These are phyloP conservation scores for Bombyx mori DNA, from an alignment of 1,140 invertebrate species.

Conservation along the genomic window ASM3026992v2 NC_085119.1:5474501-5475000, in stretches of 20 bases:
- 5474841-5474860: no score
- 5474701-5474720: slow-evolving; percentile 19
- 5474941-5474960: no score
- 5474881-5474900: no score
- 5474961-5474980: no score
- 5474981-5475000: no score
- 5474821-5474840: no score
- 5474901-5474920: no score
- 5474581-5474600: slow-evolving; percentile 14
- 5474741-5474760: neutral
- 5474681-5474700: slow-evolving; percentile 43
- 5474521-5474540: slow-evolving; percentile 39
- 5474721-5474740: neutral
- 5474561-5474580: slow-evolving; percentile 33
- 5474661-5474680: slow-evolving; percentile 54
- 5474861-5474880: no score
- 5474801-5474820: neutral
- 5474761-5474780: neutral
- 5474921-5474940: no score
- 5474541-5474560: slow-evolving; percentile 42
- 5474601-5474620: slow-evolving; percentile 33
- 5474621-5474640: slow-evolving; percentile 43
- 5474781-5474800: neutral
- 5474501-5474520: slow-evolving; percentile 48
- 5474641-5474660: slow-evolving; percentile 65